Conservation (phyloP, 2,888 invertebrate species). For the Mamestra brassicae region DNA sequence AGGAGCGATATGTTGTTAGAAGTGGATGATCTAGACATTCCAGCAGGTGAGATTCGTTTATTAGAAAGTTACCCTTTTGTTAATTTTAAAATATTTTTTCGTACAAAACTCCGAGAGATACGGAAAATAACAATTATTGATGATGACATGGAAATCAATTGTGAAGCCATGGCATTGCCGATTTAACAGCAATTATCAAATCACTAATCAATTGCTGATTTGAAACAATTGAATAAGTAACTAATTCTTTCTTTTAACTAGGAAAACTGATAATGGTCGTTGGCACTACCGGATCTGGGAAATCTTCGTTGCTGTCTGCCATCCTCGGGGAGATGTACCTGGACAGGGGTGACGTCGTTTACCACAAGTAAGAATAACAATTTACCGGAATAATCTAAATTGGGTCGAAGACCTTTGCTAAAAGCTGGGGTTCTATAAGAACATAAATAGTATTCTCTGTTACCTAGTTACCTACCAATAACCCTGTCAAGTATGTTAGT, state of each 20-base stretch:
- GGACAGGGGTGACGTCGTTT: slow-evolving; percentile 91
- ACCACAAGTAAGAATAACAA: slow-evolving; percentile 90
- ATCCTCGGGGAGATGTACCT: slow-evolving; percentile 95
- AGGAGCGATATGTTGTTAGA: slow-evolving; percentile 82
- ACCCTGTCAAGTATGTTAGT: slow-evolving; percentile 8
- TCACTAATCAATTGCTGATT: slow-evolving; percentile 12
- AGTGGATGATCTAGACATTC: slow-evolving; percentile 85
- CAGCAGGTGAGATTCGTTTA: slow-evolving; percentile 73
- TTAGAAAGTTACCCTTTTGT: neutral
- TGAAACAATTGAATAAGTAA: neutral
- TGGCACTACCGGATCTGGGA: slow-evolving; percentile 95
- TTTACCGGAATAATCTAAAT: neutral
- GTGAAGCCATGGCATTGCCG: neutral
- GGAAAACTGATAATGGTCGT: slow-evolving; percentile 94
- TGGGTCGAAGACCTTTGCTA: neutral
- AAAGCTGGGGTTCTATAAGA: too few relatives aligned
- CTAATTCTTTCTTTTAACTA: slow-evolving; percentile 62
- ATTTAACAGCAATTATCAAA: slow-evolving; percentile 7
- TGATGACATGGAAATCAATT: neutral
- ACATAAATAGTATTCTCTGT: neutral
- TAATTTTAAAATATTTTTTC: neutral
- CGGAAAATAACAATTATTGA: neutral
- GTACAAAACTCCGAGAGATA: neutral
- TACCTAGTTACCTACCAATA: neutral
- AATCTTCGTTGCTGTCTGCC: slow-evolving; percentile 94